phyloP scores from a whole-genome alignment of 1,140 invertebrate species.

The Philotrypesis tridentata region DNA sequence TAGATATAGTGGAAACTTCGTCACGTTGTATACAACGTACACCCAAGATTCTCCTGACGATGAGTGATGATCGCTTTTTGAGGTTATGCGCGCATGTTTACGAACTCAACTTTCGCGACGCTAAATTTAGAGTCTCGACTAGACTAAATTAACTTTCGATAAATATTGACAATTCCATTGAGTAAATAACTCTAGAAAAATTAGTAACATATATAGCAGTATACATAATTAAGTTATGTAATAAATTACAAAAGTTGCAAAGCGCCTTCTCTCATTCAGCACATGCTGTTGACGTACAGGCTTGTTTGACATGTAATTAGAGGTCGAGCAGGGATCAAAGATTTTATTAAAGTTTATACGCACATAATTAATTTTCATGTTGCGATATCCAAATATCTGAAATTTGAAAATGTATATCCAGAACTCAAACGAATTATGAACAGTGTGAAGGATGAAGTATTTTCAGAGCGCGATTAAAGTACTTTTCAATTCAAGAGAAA shows the following conservation, averaged over 20 bases:
- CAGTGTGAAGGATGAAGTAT: too few relatives aligned
- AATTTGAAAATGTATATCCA: too few relatives aligned
- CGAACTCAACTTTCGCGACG: not conserved
- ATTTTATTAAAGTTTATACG: not conserved
- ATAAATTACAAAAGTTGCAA: not conserved
- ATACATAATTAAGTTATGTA: not conserved
- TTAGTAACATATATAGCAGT: not conserved
- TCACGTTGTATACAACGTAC: not conserved
- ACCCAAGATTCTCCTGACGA: not conserved
- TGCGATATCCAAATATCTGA: too few relatives aligned
- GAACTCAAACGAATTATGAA: too few relatives aligned
- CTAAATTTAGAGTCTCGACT: not conserved
- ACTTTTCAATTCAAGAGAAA: too few relatives aligned
- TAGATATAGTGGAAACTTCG: not conserved
- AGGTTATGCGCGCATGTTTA: not conserved
- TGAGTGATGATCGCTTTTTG: constrained; percentile 17
- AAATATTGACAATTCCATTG: constrained; percentile 20
- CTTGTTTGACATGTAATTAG: not conserved
- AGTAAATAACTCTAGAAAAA: not conserved
- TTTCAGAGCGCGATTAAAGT: too few relatives aligned
- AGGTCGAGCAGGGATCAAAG: not conserved
- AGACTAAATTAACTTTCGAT: not conserved
- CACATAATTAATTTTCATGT: too few relatives aligned
- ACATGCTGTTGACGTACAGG: not conserved
- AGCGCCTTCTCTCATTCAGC: not conserved